Evolutionary conservation across 2,888 invertebrate species (phyloP).

Genomic region (Parnassius glacialis): DNA sequence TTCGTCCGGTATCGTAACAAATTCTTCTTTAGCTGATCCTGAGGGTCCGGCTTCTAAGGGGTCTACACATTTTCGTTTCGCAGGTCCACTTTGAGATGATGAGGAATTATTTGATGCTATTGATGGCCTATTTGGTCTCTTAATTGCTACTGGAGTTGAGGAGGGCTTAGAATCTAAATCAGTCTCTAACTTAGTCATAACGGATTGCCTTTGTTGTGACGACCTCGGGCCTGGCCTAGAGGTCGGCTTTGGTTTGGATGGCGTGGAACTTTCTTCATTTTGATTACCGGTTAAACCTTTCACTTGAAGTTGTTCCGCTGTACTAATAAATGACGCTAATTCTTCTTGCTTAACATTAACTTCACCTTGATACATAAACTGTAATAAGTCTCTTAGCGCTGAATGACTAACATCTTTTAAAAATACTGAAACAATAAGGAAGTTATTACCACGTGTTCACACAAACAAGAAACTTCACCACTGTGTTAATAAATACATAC

Average conservation of each 20-base stretch:
- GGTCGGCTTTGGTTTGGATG: slow-evolving; percentile 81
- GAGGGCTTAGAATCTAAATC: slow-evolving; percentile 83
- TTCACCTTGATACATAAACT: slow-evolving; percentile 87
- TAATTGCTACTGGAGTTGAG: slow-evolving; percentile 82
- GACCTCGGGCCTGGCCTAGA: slow-evolving; percentile 83
- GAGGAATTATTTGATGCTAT: slow-evolving; percentile 82
- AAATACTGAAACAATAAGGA: slow-evolving; percentile 79
- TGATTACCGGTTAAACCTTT: slow-evolving; percentile 86
- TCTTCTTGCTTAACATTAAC: slow-evolving; percentile 87
- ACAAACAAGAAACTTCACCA: slow-evolving; percentile 8
- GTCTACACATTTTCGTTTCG: slow-evolving; percentile 81
- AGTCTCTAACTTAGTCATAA: slow-evolving; percentile 83
- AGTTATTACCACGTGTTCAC: slow-evolving; percentile 2
- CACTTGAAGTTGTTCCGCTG: slow-evolving; percentile 86
- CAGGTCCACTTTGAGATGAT: slow-evolving; percentile 81
- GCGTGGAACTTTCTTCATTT: slow-evolving; percentile 80
- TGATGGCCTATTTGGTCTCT: slow-evolving; percentile 84
- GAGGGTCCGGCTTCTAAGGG: slow-evolving; percentile 83
- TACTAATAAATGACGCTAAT: slow-evolving; percentile 86
- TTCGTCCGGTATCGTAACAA: slow-evolving; percentile 77
- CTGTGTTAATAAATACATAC: slow-evolving; percentile 54
- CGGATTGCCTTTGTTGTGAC: slow-evolving; percentile 83
- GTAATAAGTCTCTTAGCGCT: slow-evolving; percentile 85
- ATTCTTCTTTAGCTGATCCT: slow-evolving; percentile 78
- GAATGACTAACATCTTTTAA: slow-evolving; percentile 86